Percentiles rank a stretch among this genome's conserved stretches.
Conservation (phyloP, 1,140 invertebrate species). For the Rhyzopertha dominica region DNA sequence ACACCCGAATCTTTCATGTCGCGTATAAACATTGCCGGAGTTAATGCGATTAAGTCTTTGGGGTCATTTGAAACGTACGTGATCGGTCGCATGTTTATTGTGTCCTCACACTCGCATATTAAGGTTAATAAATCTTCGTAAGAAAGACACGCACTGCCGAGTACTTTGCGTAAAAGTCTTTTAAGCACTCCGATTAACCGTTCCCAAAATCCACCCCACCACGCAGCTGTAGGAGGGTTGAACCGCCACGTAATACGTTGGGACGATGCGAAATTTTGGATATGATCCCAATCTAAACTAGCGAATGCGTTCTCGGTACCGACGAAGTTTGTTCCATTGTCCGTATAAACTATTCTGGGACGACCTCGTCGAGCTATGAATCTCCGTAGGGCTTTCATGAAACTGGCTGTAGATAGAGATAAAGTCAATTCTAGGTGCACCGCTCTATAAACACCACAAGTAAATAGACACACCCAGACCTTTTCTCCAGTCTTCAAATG, state of each 20-base stretch:
- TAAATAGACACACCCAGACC: constrained; percentile 41
- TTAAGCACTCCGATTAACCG: constrained; percentile 44
- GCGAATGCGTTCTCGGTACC: constrained; percentile 7
- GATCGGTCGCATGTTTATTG: too few species aligned
- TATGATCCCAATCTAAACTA: constrained; percentile 4
- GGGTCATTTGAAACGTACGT: background rate
- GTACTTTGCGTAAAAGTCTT: constrained; percentile 26
- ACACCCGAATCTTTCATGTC: background rate
- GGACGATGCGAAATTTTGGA: background rate
- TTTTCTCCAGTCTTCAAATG: constrained; percentile 31
- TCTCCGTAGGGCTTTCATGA: constrained; percentile 35
- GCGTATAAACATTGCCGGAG: background rate
- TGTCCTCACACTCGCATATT: constrained; percentile 38
- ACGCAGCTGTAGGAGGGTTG: constrained; percentile 38
- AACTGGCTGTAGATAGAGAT: constrained; percentile 33
- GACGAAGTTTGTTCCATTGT: constrained; percentile 14
- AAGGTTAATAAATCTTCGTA: constrained; percentile 39
- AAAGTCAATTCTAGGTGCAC: constrained; percentile 41
- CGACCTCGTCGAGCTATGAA: constrained; percentile 37
- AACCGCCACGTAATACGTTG: constrained; percentile 19
- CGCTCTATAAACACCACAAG: constrained; percentile 39
- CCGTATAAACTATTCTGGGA: constrained; percentile 24
- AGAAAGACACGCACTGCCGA: constrained; percentile 30
- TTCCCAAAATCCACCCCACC: constrained; percentile 46
- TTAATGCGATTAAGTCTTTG: background rate